Evolutionary conservation across 1,140 invertebrate species (phyloP).

Genomic region (Papilio helenus): DNA sequence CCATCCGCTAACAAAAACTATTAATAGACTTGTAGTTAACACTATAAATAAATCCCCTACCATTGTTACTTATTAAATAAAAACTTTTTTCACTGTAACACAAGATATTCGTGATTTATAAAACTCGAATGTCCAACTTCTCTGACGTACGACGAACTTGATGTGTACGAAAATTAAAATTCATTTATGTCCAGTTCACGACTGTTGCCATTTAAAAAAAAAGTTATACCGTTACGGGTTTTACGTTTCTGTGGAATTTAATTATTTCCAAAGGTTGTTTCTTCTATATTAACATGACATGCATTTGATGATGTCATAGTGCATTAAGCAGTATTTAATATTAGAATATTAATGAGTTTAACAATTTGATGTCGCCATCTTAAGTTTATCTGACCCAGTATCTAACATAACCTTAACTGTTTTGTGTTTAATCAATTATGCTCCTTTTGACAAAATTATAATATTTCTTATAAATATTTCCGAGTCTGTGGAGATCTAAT

Average conservation of each 20-base stretch:
- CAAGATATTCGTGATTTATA: neutral
- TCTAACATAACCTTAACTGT: neutral
- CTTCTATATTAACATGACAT: neutral
- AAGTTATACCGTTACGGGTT: neutral
- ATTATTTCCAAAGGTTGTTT: neutral
- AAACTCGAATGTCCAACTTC: slow-evolving; percentile 23
- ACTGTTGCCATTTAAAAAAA: slow-evolving; percentile 37
- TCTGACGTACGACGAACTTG: slow-evolving; percentile 24
- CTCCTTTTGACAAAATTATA: neutral
- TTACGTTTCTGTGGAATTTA: slow-evolving; percentile 6
- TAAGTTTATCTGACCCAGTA: neutral
- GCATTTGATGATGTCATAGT: neutral
- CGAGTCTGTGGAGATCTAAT: neutral
- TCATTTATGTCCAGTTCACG: slow-evolving; percentile 34
- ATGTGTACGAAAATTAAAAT: slow-evolving; percentile 35
- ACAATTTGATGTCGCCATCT: neutral
- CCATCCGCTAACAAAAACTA: slow-evolving; percentile 36
- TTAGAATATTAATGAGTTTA: neutral
- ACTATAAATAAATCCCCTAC: slow-evolving; percentile 29
- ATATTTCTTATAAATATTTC: neutral
- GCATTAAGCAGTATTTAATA: neutral
- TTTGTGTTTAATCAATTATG: neutral
- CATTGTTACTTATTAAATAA: slow-evolving; percentile 42
- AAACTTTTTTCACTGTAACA: neutral
- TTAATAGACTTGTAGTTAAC: slow-evolving; percentile 2